phyloP scores from a whole-genome alignment of 2,113 vertebrate genomes.

The Chroicocephalus ridibundus region DNA sequence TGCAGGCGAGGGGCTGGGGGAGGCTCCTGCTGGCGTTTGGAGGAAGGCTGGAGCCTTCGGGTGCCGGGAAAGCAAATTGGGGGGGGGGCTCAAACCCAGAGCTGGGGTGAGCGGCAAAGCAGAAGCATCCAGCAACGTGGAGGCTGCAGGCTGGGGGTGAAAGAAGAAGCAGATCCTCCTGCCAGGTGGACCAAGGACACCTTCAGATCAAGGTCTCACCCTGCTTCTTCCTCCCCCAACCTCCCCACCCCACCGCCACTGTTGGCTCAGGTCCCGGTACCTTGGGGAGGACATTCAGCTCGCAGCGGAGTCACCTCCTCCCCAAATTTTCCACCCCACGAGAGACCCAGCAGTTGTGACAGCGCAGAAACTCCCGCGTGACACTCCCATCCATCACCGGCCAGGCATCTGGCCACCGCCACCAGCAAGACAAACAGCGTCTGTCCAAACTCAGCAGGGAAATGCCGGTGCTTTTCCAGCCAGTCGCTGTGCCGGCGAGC shows the following conservation, averaged over 20 bases:
- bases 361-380: not conserved
- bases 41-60: not conserved
- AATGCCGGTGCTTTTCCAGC: not conserved
- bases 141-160: not conserved
- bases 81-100: not conserved
- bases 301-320: not conserved
- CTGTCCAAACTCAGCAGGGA: not conserved
- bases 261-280: not conserved
- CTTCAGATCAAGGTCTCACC: not conserved
- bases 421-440: not conserved
- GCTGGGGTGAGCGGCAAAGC: not conserved
- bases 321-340: not conserved
- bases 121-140: accelerated
- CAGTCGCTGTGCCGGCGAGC: not conserved
- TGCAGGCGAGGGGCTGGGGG: accelerated
- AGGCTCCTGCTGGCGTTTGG: accelerated
- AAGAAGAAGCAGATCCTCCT: not conserved
- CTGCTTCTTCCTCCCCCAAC: not conserved
- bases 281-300: not conserved
- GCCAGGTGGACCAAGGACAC: not conserved
- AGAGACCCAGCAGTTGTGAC: not conserved
- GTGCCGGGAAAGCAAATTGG: accelerated
- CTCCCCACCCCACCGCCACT: not conserved
- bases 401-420: not conserved
- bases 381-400: not conserved